Percentiles rank a stretch among this genome's conserved stretches.
Evolutionary conservation across 2,888 invertebrate species (phyloP).

Genomic region (Xestia c-nigrum): DNA sequence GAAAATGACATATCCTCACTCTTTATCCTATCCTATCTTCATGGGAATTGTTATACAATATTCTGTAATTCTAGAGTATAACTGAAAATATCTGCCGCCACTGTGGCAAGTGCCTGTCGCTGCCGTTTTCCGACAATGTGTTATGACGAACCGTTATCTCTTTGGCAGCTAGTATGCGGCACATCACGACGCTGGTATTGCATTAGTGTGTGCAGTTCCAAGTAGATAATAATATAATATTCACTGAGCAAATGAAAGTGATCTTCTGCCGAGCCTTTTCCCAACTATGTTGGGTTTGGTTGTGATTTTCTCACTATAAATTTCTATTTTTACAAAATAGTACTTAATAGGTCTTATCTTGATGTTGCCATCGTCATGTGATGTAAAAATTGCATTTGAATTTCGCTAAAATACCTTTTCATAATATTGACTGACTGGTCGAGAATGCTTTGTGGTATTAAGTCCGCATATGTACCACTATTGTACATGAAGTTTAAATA

Average conservation of each 20-base stretch:
- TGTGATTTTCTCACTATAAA: too few species aligned
- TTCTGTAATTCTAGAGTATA: background rate
- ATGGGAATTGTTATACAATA: background rate
- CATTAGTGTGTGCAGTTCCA: conserved; percentile 17
- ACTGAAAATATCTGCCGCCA: conserved; percentile 32
- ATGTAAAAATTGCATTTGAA: too few species aligned
- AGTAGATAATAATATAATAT: background rate
- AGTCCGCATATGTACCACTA: too few species aligned
- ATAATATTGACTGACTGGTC: too few species aligned
- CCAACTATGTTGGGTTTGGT: too few species aligned
- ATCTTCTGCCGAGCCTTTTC: background rate
- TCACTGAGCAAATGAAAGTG: background rate
- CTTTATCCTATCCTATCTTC: background rate
- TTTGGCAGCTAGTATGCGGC: conserved; percentile 64
- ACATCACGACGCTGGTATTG: conserved; percentile 28
- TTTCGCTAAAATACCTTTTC: too few species aligned
- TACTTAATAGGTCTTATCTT: background rate
- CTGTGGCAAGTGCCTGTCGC: conserved; percentile 50
- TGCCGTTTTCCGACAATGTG: conserved; percentile 67
- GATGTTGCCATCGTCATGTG: background rate
- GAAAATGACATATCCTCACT: background rate
- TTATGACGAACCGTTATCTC: conserved; percentile 73
- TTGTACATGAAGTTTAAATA: too few species aligned
- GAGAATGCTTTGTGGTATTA: too few species aligned
- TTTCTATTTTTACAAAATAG: background rate